phyloP scores from a whole-genome alignment of 1,140 invertebrate genomes.

The Ceratina calcarata region DNA sequence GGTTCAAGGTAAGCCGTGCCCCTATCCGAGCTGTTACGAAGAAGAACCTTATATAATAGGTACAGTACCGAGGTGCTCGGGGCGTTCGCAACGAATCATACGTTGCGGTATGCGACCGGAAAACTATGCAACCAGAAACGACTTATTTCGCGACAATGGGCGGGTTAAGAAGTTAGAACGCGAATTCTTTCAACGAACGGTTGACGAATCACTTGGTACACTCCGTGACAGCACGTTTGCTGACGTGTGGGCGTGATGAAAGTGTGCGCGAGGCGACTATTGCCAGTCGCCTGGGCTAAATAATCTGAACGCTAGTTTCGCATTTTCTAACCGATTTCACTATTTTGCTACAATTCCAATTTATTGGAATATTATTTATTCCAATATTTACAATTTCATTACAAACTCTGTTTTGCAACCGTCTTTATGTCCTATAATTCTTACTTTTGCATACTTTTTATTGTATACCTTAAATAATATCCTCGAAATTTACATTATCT shows the following conservation, averaged over 20 bases:
- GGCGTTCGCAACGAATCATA: slow-evolving; percentile 68
- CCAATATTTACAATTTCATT: too few species aligned
- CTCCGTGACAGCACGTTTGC: background rate
- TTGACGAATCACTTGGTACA: slow-evolving; percentile 9
- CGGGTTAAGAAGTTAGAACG: slow-evolving; percentile 28
- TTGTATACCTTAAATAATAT: too few species aligned
- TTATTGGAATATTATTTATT: too few species aligned
- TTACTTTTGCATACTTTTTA: too few species aligned
- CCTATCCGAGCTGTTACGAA: slow-evolving; percentile 67
- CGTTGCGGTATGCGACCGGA: slow-evolving; percentile 46
- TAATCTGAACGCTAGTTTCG: too few species aligned
- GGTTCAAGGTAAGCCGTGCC: slow-evolving; percentile 66
- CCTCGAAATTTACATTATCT: too few species aligned
- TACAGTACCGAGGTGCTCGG: slow-evolving; percentile 21
- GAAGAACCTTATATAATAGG: slow-evolving; percentile 55
- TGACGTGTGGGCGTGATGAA: background rate
- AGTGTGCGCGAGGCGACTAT: background rate
- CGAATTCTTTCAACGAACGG: background rate
- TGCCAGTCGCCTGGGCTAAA: too few species aligned
- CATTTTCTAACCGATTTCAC: too few species aligned
- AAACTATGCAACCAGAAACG: slow-evolving; percentile 31
- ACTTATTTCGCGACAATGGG: slow-evolving; percentile 43
- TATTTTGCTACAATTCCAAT: too few species aligned
- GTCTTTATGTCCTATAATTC: too few species aligned
- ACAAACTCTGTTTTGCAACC: too few species aligned